Percentiles rank a stretch among this genome's conserved stretches.
These are phyloP conservation scores for Amphiprion percula DNA, from an alignment of 2,113 vertebrate species.

Conservation along the genomic window DNA sequence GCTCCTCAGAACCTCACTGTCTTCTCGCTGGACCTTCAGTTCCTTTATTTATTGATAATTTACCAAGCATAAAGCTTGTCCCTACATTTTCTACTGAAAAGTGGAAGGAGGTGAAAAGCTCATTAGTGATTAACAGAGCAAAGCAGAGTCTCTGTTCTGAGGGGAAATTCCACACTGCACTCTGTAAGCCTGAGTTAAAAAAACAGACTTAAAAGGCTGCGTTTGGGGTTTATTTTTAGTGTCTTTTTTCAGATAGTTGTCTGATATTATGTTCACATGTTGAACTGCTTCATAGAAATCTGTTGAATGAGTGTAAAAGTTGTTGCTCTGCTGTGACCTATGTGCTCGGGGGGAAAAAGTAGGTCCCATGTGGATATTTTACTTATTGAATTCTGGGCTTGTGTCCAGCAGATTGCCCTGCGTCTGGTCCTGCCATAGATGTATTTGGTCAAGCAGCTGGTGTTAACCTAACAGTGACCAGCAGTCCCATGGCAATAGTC, in stretches of 20 bases:
- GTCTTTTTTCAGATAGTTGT: neutral
- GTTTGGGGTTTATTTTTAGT: conserved; percentile 28
- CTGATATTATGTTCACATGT: neutral
- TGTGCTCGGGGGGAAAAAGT: neutral
- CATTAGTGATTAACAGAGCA: conserved; percentile 89
- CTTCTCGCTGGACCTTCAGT: conserved; percentile 75
- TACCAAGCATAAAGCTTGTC: conserved; percentile 86
- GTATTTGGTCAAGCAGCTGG: conserved; percentile 85
- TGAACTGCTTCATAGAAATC: neutral
- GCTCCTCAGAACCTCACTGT: conserved; percentile 67
- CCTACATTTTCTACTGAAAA: conserved; percentile 85
- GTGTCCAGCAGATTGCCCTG: conserved; percentile 81
- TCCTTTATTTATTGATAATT: conserved; percentile 86
- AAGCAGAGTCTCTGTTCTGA: conserved; percentile 79
- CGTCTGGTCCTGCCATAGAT: conserved; percentile 81
- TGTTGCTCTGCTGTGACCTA: neutral
- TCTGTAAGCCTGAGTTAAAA: conserved; percentile 46
- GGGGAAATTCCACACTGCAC: conserved; percentile 64
- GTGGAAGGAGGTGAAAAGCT: conserved; percentile 77
- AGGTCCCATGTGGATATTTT: conserved; percentile 6
- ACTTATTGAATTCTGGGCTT: conserved; percentile 10
- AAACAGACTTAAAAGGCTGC: conserved; percentile 11
- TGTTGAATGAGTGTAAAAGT: conserved; percentile 17
- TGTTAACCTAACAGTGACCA: conserved; percentile 86
- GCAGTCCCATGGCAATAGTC: conserved; percentile 85